A percentile compares a stretch with the other conserved stretches of the same genome.
phyloP scores from a whole-genome alignment of 2,797 vertebrate genomes.

The Sylvilagus floridanus region DNA sequence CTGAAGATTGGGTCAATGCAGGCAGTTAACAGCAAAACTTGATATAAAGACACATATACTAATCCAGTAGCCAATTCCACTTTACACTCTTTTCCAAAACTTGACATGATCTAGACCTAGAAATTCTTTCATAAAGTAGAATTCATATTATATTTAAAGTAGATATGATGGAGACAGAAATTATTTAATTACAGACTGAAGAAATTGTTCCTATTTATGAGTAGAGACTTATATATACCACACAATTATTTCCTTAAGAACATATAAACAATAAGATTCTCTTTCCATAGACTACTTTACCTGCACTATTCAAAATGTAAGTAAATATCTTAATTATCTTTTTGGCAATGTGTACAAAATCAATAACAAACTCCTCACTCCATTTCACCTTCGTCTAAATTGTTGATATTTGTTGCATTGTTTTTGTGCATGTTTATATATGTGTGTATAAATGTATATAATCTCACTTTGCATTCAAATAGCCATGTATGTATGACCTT shows the following conservation, averaged over 20 bases:
- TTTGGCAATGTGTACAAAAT: neutral
- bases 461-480: neutral
- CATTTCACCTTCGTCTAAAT: neutral
- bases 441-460: neutral
- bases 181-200: neutral
- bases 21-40: too few relatives aligned
- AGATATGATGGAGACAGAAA: too few relatives aligned
- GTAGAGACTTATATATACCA: neutral
- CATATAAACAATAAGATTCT: neutral
- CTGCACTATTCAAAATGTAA: neutral
- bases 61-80: neutral
- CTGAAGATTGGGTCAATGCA: neutral
- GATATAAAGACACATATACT: neutral
- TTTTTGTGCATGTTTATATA: neutral
- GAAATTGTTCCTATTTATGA: neutral
- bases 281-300: neutral
- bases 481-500: neutral
- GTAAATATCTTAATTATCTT: neutral
- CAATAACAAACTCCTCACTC: neutral
- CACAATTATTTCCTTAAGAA: neutral
- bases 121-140: neutral
- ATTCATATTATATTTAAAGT: neutral
- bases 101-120: neutral
- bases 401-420: neutral
- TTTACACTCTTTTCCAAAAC: neutral